phyloP scores from a whole-genome alignment of 1,140 invertebrate genomes.

The Lordiphosa mommai region DNA sequence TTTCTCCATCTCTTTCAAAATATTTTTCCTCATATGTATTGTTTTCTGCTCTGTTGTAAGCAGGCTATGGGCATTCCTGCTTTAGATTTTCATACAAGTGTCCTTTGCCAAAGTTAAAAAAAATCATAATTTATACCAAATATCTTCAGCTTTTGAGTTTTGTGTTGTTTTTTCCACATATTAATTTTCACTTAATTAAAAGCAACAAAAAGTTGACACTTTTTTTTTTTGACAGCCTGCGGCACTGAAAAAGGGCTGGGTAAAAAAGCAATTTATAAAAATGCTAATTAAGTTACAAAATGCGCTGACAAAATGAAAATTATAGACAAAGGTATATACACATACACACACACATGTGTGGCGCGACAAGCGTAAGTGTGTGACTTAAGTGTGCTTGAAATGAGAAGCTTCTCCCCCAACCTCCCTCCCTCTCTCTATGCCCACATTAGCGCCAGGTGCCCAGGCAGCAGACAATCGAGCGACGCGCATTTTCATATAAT shows the following conservation, averaged over 20 bases:
- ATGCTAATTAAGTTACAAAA: slow-evolving; percentile 71
- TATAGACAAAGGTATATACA: slow-evolving; percentile 49
- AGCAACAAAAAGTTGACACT: slow-evolving; percentile 31
- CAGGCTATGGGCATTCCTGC: no score
- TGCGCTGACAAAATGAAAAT: slow-evolving; percentile 59
- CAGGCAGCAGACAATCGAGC: slow-evolving; percentile 37
- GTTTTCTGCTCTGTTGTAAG: no score
- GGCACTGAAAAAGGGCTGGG: slow-evolving; percentile 6
- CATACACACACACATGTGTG: background rate
- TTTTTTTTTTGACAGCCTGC: slow-evolving; percentile 16
- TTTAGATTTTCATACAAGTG: no score
- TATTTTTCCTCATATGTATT: no score
- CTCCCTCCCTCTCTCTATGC: slow-evolving; percentile 1
- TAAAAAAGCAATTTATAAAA: slow-evolving; percentile 43
- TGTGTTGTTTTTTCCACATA: no score
- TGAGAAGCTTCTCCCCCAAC: slow-evolving; percentile 14
- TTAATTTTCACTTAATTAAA: slow-evolving; percentile 58
- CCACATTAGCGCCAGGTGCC: slow-evolving; percentile 45
- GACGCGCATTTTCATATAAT: slow-evolving; percentile 10
- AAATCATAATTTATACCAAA: no score
- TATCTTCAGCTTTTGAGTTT: no score
- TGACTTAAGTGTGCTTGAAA: slow-evolving; percentile 46
- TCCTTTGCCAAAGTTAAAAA: no score
- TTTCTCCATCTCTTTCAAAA: no score
- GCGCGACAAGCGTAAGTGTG: slow-evolving; percentile 20